Evolutionary conservation across 2,888 invertebrate genomes (phyloP), one percentile per base, ranked within the genome.

Genomic region (Nephrotoma flavescens): DNA sequence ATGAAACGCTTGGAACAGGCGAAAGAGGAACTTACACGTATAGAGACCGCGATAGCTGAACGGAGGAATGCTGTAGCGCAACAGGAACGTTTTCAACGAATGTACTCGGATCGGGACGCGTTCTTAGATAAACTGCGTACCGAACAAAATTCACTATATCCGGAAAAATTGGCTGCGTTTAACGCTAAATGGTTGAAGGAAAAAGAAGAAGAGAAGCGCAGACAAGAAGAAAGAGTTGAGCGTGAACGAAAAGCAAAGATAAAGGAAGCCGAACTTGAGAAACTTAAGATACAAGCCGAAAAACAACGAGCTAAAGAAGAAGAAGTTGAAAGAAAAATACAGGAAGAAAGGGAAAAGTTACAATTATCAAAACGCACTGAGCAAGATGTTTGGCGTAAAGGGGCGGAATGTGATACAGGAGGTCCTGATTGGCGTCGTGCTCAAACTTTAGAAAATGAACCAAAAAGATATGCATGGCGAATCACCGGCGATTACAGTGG

Each of bases 281-380:
- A 91, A 88, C 91, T 92, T 42, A 90, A 90, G n/a, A 89, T 90
- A 88, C 90, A 90, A 86, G 91, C 89, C 47, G 91, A 95, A 92
- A 90, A 96, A 94, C 90, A 94, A 94, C 90, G 94, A 71, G 94
- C 94, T 15, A 94, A 94, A 89, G 95, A 96, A 87, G 96, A 95
- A 6, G 96, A 96, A 88, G 93, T 95, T 0, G 94, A 95, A 86
- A 93, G 94, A 4, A 94, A 94, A 89, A 91, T 95, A 12, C 92
- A 92, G 87, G 94, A 94, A 88, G 92, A 93, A 87, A 90, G 90
- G n/a, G 92, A 92, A 6, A 90, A 90, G 87, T 87, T 90, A 84
- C 31, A 89, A 90, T 31, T 89, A 90, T 88, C 90, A 90, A 86
- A 90, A 90, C 85, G 89, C 87, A 15, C 88, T 84, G 86, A 42